Evolutionary conservation across 2,888 invertebrate genomes (phyloP).

Genomic region (Onthophagus sagittarius): DNA sequence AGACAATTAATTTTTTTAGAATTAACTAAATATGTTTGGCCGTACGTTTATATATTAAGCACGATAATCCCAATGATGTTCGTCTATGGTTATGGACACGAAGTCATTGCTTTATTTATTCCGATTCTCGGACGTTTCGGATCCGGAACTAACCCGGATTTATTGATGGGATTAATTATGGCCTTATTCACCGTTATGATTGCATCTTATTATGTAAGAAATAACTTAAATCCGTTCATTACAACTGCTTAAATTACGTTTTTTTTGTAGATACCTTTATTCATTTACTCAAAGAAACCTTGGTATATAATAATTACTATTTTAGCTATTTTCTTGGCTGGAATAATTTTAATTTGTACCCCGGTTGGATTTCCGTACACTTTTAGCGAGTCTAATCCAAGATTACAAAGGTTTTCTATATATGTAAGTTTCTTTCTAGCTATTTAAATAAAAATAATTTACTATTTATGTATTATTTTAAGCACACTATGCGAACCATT

Average conservation of each 20-base stretch:
- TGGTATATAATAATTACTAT: constrained; percentile 4
- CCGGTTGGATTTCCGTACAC: constrained; percentile 17
- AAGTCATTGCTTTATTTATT: constrained; percentile 33
- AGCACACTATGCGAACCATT: neutral
- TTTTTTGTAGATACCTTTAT: constrained; percentile 5
- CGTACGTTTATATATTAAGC: constrained; percentile 36
- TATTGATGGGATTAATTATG: constrained; percentile 47
- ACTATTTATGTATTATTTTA: neutral
- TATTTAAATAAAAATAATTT: neutral
- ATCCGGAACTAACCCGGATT: constrained; percentile 48
- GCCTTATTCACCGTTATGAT: constrained; percentile 45
- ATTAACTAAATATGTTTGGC: constrained; percentile 32
- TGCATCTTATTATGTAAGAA: constrained; percentile 25
- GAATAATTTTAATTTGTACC: constrained; percentile 11
- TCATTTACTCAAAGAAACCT: constrained; percentile 4
- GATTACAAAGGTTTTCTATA: constrained; percentile 9
- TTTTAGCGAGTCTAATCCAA: constrained; percentile 8
- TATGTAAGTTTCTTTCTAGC: constrained; percentile 7
- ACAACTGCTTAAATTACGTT: neutral
- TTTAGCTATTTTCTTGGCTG: constrained; percentile 1
- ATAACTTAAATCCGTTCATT: neutral
- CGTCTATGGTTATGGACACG: constrained; percentile 35
- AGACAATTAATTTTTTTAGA: neutral
- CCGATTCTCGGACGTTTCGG: constrained; percentile 51
- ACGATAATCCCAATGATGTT: constrained; percentile 37